A percentile compares a stretch with the other conserved stretches of the same genome.
Conservation (phyloP, 2,113 vertebrate species). For the Aspiorhynchus laticeps region DNA sequence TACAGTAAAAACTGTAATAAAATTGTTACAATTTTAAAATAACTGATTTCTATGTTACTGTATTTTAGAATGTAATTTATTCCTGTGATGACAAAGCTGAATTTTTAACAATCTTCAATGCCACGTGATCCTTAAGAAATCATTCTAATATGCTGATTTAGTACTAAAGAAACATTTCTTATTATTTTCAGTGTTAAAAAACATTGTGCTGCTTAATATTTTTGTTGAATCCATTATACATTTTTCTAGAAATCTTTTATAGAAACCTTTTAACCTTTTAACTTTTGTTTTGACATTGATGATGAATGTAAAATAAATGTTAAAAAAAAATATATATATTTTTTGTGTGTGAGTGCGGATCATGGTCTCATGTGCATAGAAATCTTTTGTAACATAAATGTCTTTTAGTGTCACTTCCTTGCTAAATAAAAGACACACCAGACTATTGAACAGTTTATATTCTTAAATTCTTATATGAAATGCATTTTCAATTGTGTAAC, state of each 20-base stretch:
- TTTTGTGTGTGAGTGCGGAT: too few species aligned
- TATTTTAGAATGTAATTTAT: too few species aligned
- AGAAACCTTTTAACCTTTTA: too few species aligned
- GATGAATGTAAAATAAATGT: too few species aligned
- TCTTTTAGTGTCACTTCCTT: background rate
- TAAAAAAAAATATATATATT: too few species aligned
- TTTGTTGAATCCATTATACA: background rate
- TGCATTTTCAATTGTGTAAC: background rate
- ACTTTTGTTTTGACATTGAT: too few species aligned
- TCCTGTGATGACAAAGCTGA: background rate
- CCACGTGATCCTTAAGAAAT: background rate
- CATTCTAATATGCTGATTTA: background rate
- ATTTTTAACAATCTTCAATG: background rate
- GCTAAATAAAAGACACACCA: background rate
- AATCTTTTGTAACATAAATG: background rate
- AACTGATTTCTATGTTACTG: too few species aligned
- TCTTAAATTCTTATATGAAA: too few species aligned
- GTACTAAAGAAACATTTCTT: background rate
- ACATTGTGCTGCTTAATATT: background rate
- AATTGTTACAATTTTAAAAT: too few species aligned
- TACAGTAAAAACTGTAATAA: too few species aligned
- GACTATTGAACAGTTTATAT: background rate
- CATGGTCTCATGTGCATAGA: background rate
- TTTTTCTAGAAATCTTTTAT: too few species aligned
- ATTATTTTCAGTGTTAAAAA: background rate